Evolutionary conservation across 2,888 invertebrate species (phyloP).

Genomic region (Fissipunctia ypsillon): DNA sequence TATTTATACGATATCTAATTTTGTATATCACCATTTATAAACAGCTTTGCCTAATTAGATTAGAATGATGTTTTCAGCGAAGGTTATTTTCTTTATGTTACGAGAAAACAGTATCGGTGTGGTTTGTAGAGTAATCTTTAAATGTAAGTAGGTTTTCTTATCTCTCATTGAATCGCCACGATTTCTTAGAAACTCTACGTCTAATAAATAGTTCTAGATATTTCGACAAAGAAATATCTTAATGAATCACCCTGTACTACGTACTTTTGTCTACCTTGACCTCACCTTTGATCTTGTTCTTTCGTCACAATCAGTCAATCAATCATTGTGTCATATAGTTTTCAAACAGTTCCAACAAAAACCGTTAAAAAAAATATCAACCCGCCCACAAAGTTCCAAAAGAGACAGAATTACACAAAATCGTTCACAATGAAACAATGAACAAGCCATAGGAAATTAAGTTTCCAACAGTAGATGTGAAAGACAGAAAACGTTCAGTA

Average conservation of each 20-base stretch:
- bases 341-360: neutral
- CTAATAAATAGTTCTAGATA: neutral
- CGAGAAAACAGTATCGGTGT: neutral
- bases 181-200: neutral
- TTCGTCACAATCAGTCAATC: too few relatives aligned
- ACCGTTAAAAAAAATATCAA: neutral
- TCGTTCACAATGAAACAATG: constrained; percentile 69
- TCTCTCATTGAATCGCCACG: neutral
- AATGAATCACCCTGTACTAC: too few relatives aligned
- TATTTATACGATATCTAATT: constrained; percentile 22
- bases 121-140: neutral
- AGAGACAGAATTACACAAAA: constrained; percentile 59
- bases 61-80: neutral
- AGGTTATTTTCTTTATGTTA: constrained; percentile 1
- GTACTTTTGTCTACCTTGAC: too few relatives aligned
- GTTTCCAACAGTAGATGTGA: constrained; percentile 71
- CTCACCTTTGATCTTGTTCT: too few relatives aligned
- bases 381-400: constrained; percentile 24
- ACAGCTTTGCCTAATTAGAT: neutral
- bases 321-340: too few relatives aligned
- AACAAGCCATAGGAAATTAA: constrained; percentile 73
- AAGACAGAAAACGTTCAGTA: constrained; percentile 71
- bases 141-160: neutral
- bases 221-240: too few relatives aligned
- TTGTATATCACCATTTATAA: neutral